Base-by-base conservation (phyloP, 2,113 vertebrate species). In the Eulemur rufifrons region DNA sequence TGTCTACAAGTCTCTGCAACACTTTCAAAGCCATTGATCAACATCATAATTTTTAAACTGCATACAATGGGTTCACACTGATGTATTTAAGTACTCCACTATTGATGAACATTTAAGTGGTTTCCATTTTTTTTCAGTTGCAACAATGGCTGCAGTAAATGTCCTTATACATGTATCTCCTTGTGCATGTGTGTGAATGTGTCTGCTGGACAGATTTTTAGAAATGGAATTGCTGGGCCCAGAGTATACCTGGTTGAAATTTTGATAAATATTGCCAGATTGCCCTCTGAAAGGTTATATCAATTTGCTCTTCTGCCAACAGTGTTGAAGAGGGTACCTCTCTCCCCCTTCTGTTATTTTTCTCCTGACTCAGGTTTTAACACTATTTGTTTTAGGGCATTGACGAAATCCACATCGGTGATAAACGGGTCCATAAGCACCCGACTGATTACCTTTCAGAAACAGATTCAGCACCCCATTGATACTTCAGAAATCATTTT, bases 241-340 rank as follows among this genome's bases (percentile, higher is more conserved):
- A 71, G 80, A 83, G 27, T 69, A 63, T 34, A 83, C 8, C 29
- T 84, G 83, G 64, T 95, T 95, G 85, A 92, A 84, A 94, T 95
- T 96, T 96, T 96, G 83, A 97, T 96, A 95, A 94, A 96, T 94
- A 94, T 87, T 77, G 34, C 59, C 76, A 91, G 90, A 77, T 96
- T 89, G 83, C 80, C 91, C 32, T 91, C 83, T 94, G 85, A 96
- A 95, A 97, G 56, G 73, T 89, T 87, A 20, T 80, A 91, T 97
- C 50, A 95, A 91, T 97, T 89, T 95, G 80, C 73, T 83, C 78
- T 94, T 45, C 83, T 96, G 91, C 80, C 92, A 66, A 73, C 73
- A 29, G 74, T 29, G 13, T 74, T 90, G 89, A 95, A 89, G 76
- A 96, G 9, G 54, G 45, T 66, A 84, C 63, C 88, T 91, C 56